Evolutionary conservation across 2,888 invertebrate genomes (phyloP).

Genomic region (Pandemis heparana): DNA sequence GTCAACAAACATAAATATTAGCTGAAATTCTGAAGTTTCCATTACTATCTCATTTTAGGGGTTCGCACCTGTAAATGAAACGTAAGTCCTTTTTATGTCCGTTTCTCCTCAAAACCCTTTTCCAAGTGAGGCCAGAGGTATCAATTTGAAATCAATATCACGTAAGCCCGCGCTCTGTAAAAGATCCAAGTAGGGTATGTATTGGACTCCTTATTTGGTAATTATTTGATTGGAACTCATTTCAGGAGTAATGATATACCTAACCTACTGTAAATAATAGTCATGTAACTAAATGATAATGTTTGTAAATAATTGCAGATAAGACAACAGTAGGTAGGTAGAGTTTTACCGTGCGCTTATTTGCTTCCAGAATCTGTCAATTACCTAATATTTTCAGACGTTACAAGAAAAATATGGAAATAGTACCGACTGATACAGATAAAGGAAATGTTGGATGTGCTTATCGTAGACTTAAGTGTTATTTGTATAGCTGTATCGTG

Average conservation of each 20-base stretch:
- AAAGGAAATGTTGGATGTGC: no score
- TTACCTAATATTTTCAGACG: background rate
- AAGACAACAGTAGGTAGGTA: background rate
- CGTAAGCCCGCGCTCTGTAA: background rate
- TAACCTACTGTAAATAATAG: background rate
- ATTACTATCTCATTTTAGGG: conserved; percentile 1
- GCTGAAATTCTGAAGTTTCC: background rate
- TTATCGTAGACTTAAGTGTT: no score
- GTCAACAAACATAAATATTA: background rate
- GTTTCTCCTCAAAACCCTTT: background rate
- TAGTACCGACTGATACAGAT: no score
- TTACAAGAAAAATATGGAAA: background rate
- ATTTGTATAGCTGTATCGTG: no score
- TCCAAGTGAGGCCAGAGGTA: background rate
- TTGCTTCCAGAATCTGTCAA: background rate
- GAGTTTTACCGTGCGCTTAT: background rate
- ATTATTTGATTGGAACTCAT: background rate
- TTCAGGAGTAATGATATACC: background rate
- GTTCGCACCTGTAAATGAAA: background rate
- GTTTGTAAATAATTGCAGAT: background rate
- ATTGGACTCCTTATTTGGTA: background rate
- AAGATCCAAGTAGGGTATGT: background rate
- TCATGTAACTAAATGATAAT: background rate
- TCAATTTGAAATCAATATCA: background rate
- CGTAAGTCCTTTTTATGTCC: background rate